Conservation (phyloP, 1,140 invertebrate genomes). For the Anastatus disparis region DNA sequence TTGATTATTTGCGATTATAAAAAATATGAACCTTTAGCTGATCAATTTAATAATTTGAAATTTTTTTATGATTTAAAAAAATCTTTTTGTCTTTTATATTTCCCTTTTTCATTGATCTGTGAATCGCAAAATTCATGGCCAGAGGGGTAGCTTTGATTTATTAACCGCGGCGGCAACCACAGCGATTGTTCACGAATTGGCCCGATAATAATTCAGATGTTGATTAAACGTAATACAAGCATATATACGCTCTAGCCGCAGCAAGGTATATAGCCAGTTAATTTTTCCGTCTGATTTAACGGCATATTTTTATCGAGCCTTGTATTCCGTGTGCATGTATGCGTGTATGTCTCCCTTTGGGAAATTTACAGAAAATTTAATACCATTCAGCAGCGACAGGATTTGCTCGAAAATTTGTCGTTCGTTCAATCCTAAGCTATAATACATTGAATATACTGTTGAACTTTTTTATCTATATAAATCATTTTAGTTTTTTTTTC, state of each 20-base stretch:
- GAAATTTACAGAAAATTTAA: not conserved
- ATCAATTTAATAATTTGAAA: too few species aligned
- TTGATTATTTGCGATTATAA: too few species aligned
- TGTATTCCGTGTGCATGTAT: too few species aligned
- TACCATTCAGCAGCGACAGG: not conserved
- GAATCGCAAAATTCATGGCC: too few species aligned
- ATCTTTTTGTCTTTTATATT: too few species aligned
- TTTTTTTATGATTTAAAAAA: too few species aligned
- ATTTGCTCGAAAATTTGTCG: conserved; percentile 3
- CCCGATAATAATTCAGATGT: conserved; percentile 64
- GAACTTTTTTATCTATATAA: not conserved
- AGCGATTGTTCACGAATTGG: conserved; percentile 59
- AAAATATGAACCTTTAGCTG: too few species aligned
- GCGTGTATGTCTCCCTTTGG: too few species aligned
- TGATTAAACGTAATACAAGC: conserved; percentile 58
- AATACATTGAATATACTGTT: not conserved
- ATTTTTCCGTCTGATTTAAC: conserved; percentile 63
- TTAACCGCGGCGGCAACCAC: conserved; percentile 51
- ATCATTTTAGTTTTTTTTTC: too few species aligned
- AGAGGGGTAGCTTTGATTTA: conserved; percentile 54
- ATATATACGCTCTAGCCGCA: not conserved
- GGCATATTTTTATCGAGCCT: not conserved
- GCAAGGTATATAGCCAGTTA: conserved; percentile 43
- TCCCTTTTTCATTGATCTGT: too few species aligned
- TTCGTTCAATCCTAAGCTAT: not conserved